Percentiles rank a stretch among this genome's conserved stretches.
phyloP scores from a whole-genome alignment of 1,140 invertebrate genomes.

The Teleopsis dalmanni region DNA sequence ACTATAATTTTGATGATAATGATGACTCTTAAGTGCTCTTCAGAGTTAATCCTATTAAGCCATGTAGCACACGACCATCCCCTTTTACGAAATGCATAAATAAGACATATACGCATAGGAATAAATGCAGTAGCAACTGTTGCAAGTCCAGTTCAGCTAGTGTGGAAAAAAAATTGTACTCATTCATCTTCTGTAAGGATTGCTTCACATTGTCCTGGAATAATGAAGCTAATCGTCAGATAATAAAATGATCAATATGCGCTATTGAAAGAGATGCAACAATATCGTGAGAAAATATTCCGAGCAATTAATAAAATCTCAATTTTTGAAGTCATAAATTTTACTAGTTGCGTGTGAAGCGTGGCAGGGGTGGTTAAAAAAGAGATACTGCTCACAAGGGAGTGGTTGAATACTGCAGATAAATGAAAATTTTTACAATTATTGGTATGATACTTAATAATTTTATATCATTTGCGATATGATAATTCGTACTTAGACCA shows the following conservation, averaged over 20 bases:
- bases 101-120: background rate
- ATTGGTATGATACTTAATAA: no score
- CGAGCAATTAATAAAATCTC: no score
- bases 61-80: conserved; percentile 25
- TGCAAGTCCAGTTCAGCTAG: background rate
- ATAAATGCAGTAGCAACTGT: background rate
- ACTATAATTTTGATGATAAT: conserved; percentile 23
- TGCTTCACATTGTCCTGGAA: conserved; percentile 14
- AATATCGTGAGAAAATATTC: background rate
- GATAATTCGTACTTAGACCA: no score
- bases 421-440: no score
- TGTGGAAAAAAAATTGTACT: background rate
- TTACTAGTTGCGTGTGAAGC: no score
- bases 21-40: conserved; percentile 44
- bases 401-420: no score
- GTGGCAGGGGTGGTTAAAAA: no score
- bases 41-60: conserved; percentile 44
- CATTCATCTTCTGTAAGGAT: background rate
- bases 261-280: conserved; percentile 4
- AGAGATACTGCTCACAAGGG: no score
- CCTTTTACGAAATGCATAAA: background rate
- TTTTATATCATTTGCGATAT: no score
- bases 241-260: conserved; percentile 44
- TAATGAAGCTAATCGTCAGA: conserved; percentile 43
- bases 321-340: no score